phyloP scores from a whole-genome alignment of 2,797 vertebrate genomes.

The Gymnodraco acuticeps region DNA sequence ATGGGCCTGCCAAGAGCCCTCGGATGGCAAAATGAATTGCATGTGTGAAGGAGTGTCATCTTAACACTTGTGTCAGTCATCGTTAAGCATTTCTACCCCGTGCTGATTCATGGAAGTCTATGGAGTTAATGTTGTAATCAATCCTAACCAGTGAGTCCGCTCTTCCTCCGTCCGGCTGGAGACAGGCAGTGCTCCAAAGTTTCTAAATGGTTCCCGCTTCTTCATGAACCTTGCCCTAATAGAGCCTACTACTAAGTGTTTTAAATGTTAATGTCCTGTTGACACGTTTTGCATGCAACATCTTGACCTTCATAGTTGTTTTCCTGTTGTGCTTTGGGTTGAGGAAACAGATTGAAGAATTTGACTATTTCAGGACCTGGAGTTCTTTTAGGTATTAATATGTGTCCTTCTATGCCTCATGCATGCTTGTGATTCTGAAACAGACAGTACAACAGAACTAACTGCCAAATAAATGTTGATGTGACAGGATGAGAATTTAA shows the following conservation, averaged over 20 bases:
- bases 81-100: conserved; percentile 67
- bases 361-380: conserved; percentile 29
- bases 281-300: conserved; percentile 34
- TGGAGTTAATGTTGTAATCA: conserved; percentile 75
- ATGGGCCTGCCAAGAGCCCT: conserved; percentile 71
- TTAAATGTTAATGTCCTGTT: conserved; percentile 55
- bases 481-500: conserved; percentile 1
- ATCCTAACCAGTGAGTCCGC: conserved; percentile 65
- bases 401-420: background rate
- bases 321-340: conserved; percentile 29
- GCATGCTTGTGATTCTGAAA: conserved; percentile 16
- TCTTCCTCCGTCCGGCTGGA: conserved; percentile 75
- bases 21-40: conserved; percentile 67
- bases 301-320: conserved; percentile 26
- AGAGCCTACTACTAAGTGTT: conserved; percentile 59
- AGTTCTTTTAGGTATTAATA: conserved; percentile 22
- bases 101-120: conserved; percentile 73
- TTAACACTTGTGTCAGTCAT: conserved; percentile 75
- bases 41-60: conserved; percentile 72
- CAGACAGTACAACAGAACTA: background rate
- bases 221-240: conserved; percentile 70
- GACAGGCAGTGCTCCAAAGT: conserved; percentile 79
- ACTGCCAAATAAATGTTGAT: conserved; percentile 1
- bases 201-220: conserved; percentile 71
- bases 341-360: conserved; percentile 10